Evolutionary conservation across 1,140 invertebrate species (phyloP).

Genomic region (Dendrolimus punctatus): DNA sequence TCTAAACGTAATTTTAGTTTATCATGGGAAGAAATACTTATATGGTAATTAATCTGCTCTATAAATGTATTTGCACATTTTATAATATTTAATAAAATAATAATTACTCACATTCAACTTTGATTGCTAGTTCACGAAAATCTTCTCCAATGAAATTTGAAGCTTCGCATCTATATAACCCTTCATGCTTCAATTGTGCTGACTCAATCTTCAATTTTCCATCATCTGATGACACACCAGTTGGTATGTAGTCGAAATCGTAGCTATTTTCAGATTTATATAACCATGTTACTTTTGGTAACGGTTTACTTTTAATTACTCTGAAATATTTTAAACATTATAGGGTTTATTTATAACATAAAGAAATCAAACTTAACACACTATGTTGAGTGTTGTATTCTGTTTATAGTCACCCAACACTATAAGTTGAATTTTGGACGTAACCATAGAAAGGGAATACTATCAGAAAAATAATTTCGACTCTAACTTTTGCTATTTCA

Average conservation of each 20-base stretch:
- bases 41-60: no score
- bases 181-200: slow-evolving; percentile 26
- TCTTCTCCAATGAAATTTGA: slow-evolving; percentile 31
- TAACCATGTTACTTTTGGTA: slow-evolving; percentile 35
- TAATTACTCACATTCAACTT: slow-evolving; percentile 41
- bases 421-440: no score
- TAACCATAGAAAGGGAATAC: no score
- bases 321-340: slow-evolving; percentile 21
- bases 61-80: not conserved
- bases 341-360: not conserved
- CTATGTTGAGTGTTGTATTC: no score
- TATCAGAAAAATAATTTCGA: no score
- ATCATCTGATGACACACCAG: slow-evolving; percentile 23
- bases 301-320: slow-evolving; percentile 34
- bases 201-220: slow-evolving; percentile 31
- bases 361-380: not conserved
- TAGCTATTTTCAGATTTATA: slow-evolving; percentile 17
- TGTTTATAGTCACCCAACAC: no score
- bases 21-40: no score
- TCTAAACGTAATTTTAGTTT: no score
- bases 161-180: slow-evolving; percentile 42
- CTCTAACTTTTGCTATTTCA: no score
- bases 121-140: slow-evolving; percentile 24
- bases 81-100: not conserved
- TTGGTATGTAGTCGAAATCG: slow-evolving; percentile 24